Conservation (phyloP, 2,113 vertebrate genomes). For the Sylvilagus bachmani region DNA sequence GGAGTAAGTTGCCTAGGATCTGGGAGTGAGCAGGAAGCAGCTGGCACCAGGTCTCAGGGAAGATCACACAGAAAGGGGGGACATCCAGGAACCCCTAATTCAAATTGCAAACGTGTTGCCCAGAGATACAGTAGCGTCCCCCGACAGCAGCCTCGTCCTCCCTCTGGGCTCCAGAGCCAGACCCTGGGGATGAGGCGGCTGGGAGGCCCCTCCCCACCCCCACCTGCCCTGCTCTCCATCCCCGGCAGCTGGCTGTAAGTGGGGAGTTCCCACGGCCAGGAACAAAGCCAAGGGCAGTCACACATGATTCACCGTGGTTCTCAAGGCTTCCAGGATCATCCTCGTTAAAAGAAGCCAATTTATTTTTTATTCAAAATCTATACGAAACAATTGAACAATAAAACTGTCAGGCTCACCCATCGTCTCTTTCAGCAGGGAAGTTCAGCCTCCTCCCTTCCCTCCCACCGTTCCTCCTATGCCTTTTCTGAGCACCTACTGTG, state of each 20-base stretch:
- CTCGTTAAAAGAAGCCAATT: slow-evolving; percentile 80
- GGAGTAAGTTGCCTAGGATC: background rate
- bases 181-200: background rate
- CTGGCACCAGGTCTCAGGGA: background rate
- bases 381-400: slow-evolving; percentile 79
- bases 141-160: rapidly evolving
- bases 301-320: background rate
- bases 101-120: background rate
- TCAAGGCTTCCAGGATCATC: slow-evolving; percentile 31
- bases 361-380: slow-evolving; percentile 85
- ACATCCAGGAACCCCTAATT: rapidly evolving
- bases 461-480: rapidly evolving
- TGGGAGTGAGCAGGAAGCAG: background rate
- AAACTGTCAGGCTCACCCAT: slow-evolving; percentile 70
- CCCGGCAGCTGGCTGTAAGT: background rate
- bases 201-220: too few species aligned
- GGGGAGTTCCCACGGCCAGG: background rate
- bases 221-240: background rate
- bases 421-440: slow-evolving; percentile 65
- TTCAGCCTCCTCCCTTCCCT: background rate
- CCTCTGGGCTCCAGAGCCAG: background rate
- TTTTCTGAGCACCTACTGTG: background rate
- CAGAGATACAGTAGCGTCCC: too few species aligned
- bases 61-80: background rate
- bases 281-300: background rate